Evolutionary conservation across 2,113 vertebrate species (phyloP).

Genomic region (Geococcyx californianus): DNA sequence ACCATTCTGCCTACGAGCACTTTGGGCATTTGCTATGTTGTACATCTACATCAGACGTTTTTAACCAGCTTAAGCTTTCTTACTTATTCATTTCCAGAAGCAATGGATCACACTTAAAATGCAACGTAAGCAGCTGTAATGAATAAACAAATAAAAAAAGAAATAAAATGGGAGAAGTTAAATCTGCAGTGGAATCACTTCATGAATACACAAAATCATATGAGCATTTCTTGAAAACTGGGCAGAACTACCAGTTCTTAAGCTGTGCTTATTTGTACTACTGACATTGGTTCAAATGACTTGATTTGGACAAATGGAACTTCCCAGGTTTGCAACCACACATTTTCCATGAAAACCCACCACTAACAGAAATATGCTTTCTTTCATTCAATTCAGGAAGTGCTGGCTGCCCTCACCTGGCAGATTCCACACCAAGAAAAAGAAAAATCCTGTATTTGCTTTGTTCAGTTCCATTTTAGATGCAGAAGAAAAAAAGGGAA

Average conservation of each 20-base stretch:
- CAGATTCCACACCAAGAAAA: neutral
- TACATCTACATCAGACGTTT: neutral
- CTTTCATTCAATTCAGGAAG: neutral
- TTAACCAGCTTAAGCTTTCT: neutral
- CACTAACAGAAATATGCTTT: neutral
- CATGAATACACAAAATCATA: neutral
- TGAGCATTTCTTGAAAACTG: neutral
- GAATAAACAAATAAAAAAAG: neutral
- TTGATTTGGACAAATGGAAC: neutral
- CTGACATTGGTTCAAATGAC: neutral
- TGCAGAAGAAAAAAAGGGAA: neutral
- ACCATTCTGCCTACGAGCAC: neutral
- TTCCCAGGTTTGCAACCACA: neutral
- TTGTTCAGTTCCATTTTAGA: neutral
- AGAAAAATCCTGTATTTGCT: neutral
- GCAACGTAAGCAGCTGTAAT: neutral
- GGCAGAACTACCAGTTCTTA: neutral
- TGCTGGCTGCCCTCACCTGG: neutral
- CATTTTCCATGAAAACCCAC: neutral
- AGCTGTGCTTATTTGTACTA: neutral
- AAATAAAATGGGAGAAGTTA: neutral
- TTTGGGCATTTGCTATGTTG: neutral
- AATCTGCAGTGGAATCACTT: neutral
- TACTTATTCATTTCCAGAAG: neutral
- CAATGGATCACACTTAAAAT: neutral